phyloP scores from a whole-genome alignment of 2,888 invertebrate species.

The Chirona hameri region DNA sequence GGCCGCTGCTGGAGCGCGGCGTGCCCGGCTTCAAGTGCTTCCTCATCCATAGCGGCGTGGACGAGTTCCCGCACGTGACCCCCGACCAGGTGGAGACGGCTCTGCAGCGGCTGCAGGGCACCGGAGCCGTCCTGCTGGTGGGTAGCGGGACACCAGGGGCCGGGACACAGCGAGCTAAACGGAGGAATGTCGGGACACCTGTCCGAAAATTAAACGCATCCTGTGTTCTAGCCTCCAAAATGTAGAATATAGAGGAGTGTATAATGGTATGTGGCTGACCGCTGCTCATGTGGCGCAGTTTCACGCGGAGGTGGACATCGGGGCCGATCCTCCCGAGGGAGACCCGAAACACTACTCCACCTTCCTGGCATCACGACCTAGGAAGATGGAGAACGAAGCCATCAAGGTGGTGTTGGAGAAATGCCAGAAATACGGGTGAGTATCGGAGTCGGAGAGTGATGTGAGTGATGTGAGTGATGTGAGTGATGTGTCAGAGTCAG shows the following conservation, averaged over 20 bases:
- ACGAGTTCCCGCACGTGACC: constrained; percentile 63
- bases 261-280: no score
- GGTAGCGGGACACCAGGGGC: constrained; percentile 40
- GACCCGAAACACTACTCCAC: constrained; percentile 58
- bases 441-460: no score
- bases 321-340: constrained; percentile 41
- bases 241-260: no score
- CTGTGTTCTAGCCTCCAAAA: no score
- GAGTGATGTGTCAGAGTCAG: no score
- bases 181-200: no score
- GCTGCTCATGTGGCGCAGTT: constrained; percentile 54
- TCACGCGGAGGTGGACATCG: constrained; percentile 63
- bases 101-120: constrained; percentile 57
- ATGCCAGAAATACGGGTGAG: constrained; percentile 44
- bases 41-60: constrained; percentile 63
- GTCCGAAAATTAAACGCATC: no score
- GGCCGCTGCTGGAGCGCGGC: constrained; percentile 58
- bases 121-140: constrained; percentile 63
- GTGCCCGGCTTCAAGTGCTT: constrained; percentile 73
- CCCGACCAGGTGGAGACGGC: constrained; percentile 57
- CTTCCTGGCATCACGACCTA: constrained; percentile 61
- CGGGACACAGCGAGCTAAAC: no score
- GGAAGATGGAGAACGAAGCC: constrained; percentile 64
- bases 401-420: constrained; percentile 58
- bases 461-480: no score